Percentiles rank a stretch among this genome's conserved stretches.
phyloP scores from a whole-genome alignment of 2,888 invertebrate genomes.

The Himalopsyche japonica region DNA sequence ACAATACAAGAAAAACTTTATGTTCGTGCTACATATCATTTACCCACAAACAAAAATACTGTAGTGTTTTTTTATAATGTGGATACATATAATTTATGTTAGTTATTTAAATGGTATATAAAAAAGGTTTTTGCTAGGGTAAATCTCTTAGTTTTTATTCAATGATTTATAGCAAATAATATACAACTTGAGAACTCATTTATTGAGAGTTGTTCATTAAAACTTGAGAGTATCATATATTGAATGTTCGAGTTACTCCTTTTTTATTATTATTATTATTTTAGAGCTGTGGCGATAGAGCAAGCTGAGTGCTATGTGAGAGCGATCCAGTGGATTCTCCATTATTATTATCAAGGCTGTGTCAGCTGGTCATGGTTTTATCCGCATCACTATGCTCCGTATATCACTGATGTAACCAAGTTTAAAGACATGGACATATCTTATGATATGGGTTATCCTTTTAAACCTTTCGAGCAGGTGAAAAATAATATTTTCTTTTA shows the following conservation, averaged over 20 bases:
- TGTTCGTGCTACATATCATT: too few species aligned
- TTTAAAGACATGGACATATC: constrained; percentile 78
- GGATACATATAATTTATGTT: too few species aligned
- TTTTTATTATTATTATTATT: background rate
- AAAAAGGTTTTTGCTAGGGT: too few species aligned
- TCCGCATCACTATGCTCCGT: constrained; percentile 96
- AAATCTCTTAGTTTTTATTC: too few species aligned
- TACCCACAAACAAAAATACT: too few species aligned
- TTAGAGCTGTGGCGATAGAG: constrained; percentile 73
- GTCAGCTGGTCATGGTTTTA: constrained; percentile 99
- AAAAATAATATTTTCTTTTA: background rate
- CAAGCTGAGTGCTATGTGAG: constrained; percentile 89
- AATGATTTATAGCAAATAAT: too few species aligned
- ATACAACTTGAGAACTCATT: too few species aligned
- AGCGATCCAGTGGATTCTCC: constrained; percentile 95
- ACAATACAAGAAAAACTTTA: too few species aligned
- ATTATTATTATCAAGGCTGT: constrained; percentile 96
- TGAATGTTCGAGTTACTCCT: background rate
- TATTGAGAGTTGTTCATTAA: too few species aligned
- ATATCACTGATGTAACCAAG: constrained; percentile 87
- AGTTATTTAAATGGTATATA: too few species aligned
- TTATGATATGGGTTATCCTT: constrained; percentile 85
- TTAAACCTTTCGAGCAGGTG: constrained; percentile 89
- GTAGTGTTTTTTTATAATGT: too few species aligned
- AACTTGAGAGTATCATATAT: too few species aligned